Percentiles rank a stretch among this genome's conserved stretches.
Evolutionary conservation across 2,888 invertebrate species (phyloP).

Genomic region (Yponomeuta cagnagella): DNA sequence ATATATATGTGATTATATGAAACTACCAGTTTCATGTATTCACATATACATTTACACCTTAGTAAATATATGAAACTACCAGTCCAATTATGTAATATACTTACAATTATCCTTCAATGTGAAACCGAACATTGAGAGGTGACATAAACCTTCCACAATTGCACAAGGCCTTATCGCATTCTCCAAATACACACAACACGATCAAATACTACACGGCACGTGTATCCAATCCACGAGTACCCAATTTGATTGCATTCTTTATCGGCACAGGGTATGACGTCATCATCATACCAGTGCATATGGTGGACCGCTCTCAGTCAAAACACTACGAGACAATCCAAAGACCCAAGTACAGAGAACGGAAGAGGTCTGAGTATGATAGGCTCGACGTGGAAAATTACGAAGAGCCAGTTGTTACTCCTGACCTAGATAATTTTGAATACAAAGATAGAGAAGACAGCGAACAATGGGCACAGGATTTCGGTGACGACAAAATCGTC

Average conservation of each 20-base stretch:
- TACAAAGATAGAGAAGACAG: conserved; percentile 26
- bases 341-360: background rate
- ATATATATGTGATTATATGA: no score
- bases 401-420: conserved; percentile 44
- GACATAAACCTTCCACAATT: no score
- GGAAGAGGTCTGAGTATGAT: conserved; percentile 26
- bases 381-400: conserved; percentile 49
- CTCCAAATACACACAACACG: background rate
- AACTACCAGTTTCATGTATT: no score
- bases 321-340: conserved; percentile 16
- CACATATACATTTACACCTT: no score
- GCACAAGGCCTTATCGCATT: no score
- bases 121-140: no score
- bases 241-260: background rate
- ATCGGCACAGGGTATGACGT: conserved; percentile 42
- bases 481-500: conserved; percentile 56
- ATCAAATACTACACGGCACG: background rate
- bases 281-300: conserved; percentile 42
- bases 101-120: no score
- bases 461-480: background rate
- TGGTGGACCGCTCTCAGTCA: conserved; percentile 16
- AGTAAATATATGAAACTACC: no score
- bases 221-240: background rate
- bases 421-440: conserved; percentile 50
- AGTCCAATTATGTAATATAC: no score